Conservation (phyloP, 2,888 invertebrate species). For the Chrysotoxum bicinctum region DNA sequence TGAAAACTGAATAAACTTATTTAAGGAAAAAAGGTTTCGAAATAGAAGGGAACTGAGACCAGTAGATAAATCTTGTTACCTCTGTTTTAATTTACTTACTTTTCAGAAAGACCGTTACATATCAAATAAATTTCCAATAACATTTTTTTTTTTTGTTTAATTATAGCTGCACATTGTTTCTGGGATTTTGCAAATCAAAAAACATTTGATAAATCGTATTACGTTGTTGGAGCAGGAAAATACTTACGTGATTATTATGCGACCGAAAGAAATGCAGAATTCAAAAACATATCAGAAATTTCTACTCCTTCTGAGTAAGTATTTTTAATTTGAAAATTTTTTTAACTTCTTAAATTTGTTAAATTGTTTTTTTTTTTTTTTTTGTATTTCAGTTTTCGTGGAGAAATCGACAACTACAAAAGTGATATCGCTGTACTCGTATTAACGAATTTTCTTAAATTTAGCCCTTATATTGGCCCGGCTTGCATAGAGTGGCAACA, state of each 20-base stretch:
- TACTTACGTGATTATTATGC: constrained; percentile 44
- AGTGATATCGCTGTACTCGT: constrained; percentile 79
- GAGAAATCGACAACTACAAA: constrained; percentile 73
- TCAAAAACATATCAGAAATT: constrained; percentile 65
- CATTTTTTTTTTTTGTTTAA: not conserved
- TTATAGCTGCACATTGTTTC: constrained; percentile 71
- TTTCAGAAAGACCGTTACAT: not conserved
- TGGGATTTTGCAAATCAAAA: constrained; percentile 46
- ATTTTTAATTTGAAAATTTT: not conserved
- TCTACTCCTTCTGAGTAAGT: constrained; percentile 57
- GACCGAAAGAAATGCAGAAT: constrained; percentile 54
- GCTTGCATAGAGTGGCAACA: constrained; percentile 78
- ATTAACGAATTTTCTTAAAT: constrained; percentile 75
- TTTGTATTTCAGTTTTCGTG: constrained; percentile 67
- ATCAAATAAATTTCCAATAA: not conserved
- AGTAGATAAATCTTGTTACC: too few relatives aligned
- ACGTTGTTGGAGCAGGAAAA: constrained; percentile 66
- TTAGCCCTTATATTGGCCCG: constrained; percentile 78
- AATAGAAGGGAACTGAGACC: too few relatives aligned
- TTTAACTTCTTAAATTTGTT: not conserved
- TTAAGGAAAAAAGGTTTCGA: too few relatives aligned
- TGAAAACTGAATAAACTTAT: too few relatives aligned
- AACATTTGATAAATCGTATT: constrained; percentile 1
- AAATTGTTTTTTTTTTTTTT: not conserved
- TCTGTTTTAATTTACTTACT: too few relatives aligned